phyloP scores from a whole-genome alignment of 2,797 vertebrate genomes.

The Phalloptychus januarius region DNA sequence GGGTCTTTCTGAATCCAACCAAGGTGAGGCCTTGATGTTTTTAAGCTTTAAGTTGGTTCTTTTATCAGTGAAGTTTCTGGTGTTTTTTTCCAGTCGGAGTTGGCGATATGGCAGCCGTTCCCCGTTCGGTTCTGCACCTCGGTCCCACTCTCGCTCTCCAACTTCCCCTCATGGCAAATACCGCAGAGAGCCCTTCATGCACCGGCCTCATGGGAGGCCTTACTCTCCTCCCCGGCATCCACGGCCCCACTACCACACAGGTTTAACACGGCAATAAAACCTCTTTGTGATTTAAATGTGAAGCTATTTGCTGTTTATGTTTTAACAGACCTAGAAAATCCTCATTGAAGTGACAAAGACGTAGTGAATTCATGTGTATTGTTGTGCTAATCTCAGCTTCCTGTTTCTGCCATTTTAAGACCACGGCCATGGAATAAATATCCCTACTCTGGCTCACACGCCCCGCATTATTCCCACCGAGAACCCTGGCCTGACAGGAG shows the following conservation, averaged over 20 bases:
- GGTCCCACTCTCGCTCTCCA: constrained; percentile 53
- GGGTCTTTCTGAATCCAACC: background rate
- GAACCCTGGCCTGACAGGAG: constrained; percentile 23
- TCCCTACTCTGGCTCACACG: constrained; percentile 6
- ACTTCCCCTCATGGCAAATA: constrained; percentile 45
- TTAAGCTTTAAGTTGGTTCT: background rate
- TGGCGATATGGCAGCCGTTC: constrained; percentile 50
- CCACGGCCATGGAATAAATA: constrained; percentile 15
- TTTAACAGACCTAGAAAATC: background rate
- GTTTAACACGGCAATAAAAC: background rate
- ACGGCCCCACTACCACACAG: constrained; percentile 30
- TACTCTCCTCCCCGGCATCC: constrained; percentile 33
- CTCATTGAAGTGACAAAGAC: background rate
- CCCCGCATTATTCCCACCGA: constrained; percentile 15
- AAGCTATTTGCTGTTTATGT: background rate
- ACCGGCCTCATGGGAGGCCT: constrained; percentile 23
- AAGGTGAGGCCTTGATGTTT: background rate
- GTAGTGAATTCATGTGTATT: background rate
- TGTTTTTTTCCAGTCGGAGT: constrained; percentile 34
- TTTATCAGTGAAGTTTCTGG: background rate
- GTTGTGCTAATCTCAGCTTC: background rate
- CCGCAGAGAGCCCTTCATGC: constrained; percentile 13
- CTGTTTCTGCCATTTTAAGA: constrained; percentile 26
- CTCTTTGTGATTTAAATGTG: background rate
- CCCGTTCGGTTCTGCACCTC: constrained; percentile 40